Evolutionary conservation across 1,140 invertebrate species (phyloP).

Genomic region (Grapholita molesta): DNA sequence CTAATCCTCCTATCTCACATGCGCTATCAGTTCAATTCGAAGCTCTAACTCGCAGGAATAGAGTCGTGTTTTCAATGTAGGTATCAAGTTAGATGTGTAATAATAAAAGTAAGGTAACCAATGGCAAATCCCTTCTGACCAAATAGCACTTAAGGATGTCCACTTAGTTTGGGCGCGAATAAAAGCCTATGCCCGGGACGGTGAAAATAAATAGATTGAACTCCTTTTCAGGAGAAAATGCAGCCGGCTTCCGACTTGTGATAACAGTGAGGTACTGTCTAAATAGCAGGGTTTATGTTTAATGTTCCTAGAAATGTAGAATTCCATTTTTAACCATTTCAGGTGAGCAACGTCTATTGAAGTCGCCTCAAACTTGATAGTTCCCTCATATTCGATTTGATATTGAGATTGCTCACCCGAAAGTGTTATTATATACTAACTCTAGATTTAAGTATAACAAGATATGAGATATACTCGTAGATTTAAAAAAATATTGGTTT

Average conservation of each 20-base stretch:
- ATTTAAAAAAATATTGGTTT: no score
- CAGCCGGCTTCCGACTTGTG: background rate
- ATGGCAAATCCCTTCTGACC: slow-evolving; percentile 68
- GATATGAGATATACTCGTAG: no score
- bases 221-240: slow-evolving; percentile 40
- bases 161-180: slow-evolving; percentile 61
- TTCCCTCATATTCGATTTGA: no score
- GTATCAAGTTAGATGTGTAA: background rate
- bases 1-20: background rate
- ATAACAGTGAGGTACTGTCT: background rate
- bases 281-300: background rate
- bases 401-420: no score
- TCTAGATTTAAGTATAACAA: no score
- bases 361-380: no score
- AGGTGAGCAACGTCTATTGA: no score
- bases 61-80: background rate
- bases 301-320: background rate
- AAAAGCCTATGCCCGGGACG: slow-evolving; percentile 44
- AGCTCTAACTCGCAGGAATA: background rate
- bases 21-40: background rate
- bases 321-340: no score
- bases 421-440: no score
- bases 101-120: slow-evolving; percentile 52
- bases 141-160: slow-evolving; percentile 69
- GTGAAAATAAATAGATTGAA: slow-evolving; percentile 64